Evolutionary conservation across 1,140 invertebrate genomes (phyloP), one percentile per base, ranked within the genome.

Genomic region (Procambarus virginalis): DNA sequence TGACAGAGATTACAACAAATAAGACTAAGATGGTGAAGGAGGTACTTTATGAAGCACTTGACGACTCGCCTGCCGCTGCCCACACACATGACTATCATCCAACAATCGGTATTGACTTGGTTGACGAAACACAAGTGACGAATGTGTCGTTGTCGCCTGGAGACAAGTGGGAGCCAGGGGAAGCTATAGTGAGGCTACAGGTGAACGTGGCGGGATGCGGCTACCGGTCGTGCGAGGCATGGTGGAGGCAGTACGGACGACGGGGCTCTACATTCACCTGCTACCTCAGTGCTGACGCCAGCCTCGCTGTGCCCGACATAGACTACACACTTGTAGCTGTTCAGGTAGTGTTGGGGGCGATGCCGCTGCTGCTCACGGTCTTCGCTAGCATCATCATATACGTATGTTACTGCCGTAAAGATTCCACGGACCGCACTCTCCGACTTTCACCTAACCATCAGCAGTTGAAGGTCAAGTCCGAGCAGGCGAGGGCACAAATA

Each of bases 141-240:
- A 58, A 58, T 58, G 55, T 0, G 12, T 58, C 12, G 34, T 34
- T 34, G 12, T 6, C 12, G 0, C 55, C 55, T 58, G 64, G 64
- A 20, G 64, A 68, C 64, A 4, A 17, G 64, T 0, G 20, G 12
- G 3, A 10, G 64, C 64, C 10, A 3, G 58, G 46, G 8, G 0
- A 12, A 10, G 60, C 12, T 10, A 14, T 68, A 20, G 60, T 76
- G 3, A 68, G 49, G 49, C 68, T 91, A 22, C 58, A 80, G 20
- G 49, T 70, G 2, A 91, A 86, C 83, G 84, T 81, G 45, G 51
- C 70, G 20, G 89, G 89, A 9, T 91, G 89, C 55, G 89, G 84
- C n/a, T 91, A 91, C 64, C 10, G 20, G 9, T 55, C 89, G 8
- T 91, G 89, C 46, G 77, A 91, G 14, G 45, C 14, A 5, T 91